phyloP scores from a whole-genome alignment of 2,797 vertebrate species.

The Pristis pectinata region DNA sequence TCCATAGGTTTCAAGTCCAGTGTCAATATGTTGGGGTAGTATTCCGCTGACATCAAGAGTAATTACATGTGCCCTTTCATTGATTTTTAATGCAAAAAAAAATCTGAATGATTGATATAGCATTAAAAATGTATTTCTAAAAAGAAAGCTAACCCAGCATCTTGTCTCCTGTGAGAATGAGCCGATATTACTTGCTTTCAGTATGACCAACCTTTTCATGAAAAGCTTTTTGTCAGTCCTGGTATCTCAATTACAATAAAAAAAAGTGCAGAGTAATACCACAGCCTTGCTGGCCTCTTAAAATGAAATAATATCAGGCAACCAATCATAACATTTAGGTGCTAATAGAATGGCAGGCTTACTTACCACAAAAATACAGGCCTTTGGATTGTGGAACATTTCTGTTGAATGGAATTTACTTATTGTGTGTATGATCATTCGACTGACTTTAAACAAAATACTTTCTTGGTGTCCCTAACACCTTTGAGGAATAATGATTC shows the following conservation, averaged over 20 bases:
- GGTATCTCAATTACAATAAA: neutral
- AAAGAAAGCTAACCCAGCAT: conserved; percentile 2
- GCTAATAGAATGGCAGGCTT: neutral
- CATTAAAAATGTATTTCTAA: conserved; percentile 20
- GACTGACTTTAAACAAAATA: neutral
- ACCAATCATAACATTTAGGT: neutral
- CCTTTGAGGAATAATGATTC: neutral
- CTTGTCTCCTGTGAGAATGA: conserved; percentile 19
- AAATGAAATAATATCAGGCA: neutral
- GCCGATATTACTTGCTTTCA: neutral
- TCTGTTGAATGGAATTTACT: neutral
- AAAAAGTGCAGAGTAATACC: neutral
- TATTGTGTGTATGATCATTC: neutral
- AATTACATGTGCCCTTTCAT: neutral
- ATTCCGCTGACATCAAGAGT: neutral
- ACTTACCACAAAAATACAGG: neutral
- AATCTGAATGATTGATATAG: neutral
- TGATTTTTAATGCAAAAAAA: conserved; percentile 17
- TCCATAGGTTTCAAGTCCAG: neutral
- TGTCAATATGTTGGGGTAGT: neutral
- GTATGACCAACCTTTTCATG: neutral
- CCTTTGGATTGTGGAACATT: neutral
- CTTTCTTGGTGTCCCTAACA: neutral
- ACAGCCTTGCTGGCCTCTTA: neutral
- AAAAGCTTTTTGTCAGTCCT: neutral